Base-by-base conservation (phyloP, 2,797 vertebrate species). In the Erpetoichthys calabaricus region DNA sequence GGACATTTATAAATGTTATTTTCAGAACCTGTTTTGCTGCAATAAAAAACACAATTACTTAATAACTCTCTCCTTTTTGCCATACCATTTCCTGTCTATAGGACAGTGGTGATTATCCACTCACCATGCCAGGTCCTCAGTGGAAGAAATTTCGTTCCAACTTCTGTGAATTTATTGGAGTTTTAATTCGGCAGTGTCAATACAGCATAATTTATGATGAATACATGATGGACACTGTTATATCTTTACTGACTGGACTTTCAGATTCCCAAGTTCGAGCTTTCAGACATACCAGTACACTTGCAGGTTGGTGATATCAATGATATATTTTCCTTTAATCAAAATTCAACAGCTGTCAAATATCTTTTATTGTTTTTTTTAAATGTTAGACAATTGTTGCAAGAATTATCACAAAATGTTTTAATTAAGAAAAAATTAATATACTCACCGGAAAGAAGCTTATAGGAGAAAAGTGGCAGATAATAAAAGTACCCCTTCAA, bases 201-300 rank as follows among this genome's bases (percentile, higher is more conserved):
- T 98, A 98, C 76, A 98, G 95, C 83, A 99, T 99, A 76, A 99
- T 99, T 77, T 99, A 98, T 55, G 96, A 98, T 62, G 96, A 99
- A 71, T 98, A 99, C 82, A 98, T 99, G 95, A 99, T 99, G 95
- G 96, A 98, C 77, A 99, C 96, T 0, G 96, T 98, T 58, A 99
- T 99, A 74, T 98, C 95, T 8, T 89, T 98, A 70, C 91, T 99
- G 74, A 98, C 96, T 5, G 96, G 96, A 47, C 85, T 99, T 59
- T 99, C 96, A 1, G 96, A 99, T 79, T 98, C 95, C 8, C 96
- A 99, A 80, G 96, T 98, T 75, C 89, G 96, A 74, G 95, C 96
- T 72, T 99, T 99, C 87, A 89, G 96, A 73, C 96, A 99, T 81
- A 98, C 96, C 65, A 96, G 92, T 78, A 99, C 94, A 0, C 78